Percentiles rank a stretch among this genome's conserved stretches.
phyloP scores from a whole-genome alignment of 2,113 vertebrate species.

The Egretta garzetta region DNA sequence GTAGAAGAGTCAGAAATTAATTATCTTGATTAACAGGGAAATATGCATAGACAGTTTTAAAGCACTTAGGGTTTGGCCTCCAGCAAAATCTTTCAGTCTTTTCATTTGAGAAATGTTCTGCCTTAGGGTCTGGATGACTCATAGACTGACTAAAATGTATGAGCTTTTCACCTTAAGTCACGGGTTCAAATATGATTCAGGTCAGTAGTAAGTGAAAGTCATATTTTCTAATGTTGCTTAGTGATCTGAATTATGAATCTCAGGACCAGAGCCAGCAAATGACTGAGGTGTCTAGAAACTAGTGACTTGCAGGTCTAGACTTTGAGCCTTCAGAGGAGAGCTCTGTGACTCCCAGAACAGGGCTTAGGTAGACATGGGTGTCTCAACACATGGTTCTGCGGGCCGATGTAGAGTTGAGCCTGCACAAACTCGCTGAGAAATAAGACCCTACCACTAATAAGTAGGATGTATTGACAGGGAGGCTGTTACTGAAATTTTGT shows the following conservation, averaged over 20 bases:
- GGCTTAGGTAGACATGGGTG: background rate
- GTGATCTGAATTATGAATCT: background rate
- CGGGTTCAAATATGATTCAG: background rate
- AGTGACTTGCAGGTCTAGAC: background rate
- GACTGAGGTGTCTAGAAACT: background rate
- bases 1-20: conserved; percentile 13
- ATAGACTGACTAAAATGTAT: background rate
- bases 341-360: background rate
- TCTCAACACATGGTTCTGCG: background rate
- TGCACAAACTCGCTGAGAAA: background rate
- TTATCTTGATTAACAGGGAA: conserved; percentile 6
- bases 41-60: background rate
- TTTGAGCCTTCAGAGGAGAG: background rate
- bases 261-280: background rate
- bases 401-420: fast-evolving
- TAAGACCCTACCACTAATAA: background rate
- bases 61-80: background rate
- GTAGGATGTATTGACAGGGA: background rate
- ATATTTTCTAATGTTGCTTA: background rate
- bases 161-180: background rate
- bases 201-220: background rate
- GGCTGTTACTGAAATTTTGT: background rate
- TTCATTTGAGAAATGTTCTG: background rate
- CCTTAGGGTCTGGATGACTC: background rate
- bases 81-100: background rate